phyloP scores from a whole-genome alignment of 2,797 vertebrate species.

The Dromococcyx pavoninus region DNA sequence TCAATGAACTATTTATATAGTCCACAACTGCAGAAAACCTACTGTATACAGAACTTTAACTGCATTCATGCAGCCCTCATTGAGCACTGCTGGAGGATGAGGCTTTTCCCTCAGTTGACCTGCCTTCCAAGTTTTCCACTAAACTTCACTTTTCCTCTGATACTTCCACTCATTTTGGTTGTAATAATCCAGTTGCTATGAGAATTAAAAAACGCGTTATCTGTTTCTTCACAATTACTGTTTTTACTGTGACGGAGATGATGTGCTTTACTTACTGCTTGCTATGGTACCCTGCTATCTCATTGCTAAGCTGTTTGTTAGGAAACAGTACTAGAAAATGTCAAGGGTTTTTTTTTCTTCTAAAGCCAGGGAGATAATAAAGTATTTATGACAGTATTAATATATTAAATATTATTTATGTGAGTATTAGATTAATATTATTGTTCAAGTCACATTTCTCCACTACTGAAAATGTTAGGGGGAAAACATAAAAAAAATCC shows the following conservation, averaged over 20 bases:
- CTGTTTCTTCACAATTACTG: background rate
- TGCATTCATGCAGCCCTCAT: background rate
- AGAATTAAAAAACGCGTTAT: background rate
- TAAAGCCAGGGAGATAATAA: background rate
- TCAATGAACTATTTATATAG: background rate
- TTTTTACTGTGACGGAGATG: background rate
- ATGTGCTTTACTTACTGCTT: background rate
- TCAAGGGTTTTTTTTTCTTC: background rate
- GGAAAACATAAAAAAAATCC: background rate
- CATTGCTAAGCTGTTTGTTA: background rate
- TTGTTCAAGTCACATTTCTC: background rate
- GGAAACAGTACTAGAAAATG: background rate
- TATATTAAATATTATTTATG: background rate
- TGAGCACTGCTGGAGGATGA: rapidly evolving
- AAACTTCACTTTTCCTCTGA: background rate
- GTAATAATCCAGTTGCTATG: background rate
- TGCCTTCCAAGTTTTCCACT: background rate
- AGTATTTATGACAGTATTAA: background rate
- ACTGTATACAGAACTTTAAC: too few species aligned
- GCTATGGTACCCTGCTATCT: background rate
- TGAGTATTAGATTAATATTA: background rate
- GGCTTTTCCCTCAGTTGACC: background rate
- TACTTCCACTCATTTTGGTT: background rate
- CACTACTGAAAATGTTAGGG: background rate
- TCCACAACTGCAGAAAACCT: background rate